Evolutionary conservation across 2,888 invertebrate species (phyloP).

Genomic region (Agrotis segetum): DNA sequence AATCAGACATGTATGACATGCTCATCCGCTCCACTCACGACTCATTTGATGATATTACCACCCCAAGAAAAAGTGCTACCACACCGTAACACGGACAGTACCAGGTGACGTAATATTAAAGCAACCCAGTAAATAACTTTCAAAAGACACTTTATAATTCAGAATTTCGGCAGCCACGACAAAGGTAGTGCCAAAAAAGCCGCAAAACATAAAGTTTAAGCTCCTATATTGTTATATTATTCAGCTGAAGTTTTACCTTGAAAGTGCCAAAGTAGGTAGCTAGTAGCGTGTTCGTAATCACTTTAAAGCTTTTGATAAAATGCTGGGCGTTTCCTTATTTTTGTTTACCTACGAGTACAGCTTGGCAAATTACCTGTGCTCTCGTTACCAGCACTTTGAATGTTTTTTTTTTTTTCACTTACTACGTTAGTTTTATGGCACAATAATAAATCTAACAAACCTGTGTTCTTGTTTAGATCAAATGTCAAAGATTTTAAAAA

Average conservation of each 20-base stretch:
- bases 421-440: no score
- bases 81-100: no score
- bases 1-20: no score
- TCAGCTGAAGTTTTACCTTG: constrained; percentile 2
- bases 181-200: constrained; percentile 18
- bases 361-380: no score
- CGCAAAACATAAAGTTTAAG: constrained; percentile 9
- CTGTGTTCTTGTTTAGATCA: no score
- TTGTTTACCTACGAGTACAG: neutral
- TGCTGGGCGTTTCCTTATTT: neutral
- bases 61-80: no score
- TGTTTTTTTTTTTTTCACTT: no score
- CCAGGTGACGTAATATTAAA: neutral
- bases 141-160: constrained; percentile 2
- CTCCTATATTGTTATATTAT: constrained; percentile 4
- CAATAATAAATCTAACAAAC: no score
- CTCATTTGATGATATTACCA: no score
- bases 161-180: constrained; percentile 17
- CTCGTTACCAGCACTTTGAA: no score
- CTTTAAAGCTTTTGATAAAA: constrained; percentile 9
- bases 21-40: no score
- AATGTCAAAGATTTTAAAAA: no score
- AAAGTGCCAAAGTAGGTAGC: neutral
- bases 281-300: constrained; percentile 5
- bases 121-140: constrained; percentile 8